phyloP scores from a whole-genome alignment of 1,140 invertebrate genomes.

The Caenorhabditis latens region DNA sequence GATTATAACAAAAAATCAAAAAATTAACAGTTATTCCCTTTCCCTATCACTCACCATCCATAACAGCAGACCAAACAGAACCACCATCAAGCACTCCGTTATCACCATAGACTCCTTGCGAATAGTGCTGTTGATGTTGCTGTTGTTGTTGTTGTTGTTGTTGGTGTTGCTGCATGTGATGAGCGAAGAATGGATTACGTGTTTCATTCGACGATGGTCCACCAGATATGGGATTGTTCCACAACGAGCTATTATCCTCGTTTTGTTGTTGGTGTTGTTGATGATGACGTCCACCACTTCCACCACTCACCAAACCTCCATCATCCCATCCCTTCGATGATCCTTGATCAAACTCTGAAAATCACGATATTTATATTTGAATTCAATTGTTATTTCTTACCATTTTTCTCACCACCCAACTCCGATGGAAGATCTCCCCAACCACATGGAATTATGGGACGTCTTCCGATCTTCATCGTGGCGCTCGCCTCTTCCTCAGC shows the following conservation, averaged over 20 bases:
- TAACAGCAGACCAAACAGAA: conserved; percentile 6
- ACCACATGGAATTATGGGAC: conserved; percentile 7
- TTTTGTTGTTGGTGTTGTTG: background rate
- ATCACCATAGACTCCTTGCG: conserved; percentile 27
- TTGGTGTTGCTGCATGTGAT: conserved; percentile 17
- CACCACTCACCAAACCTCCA: background rate
- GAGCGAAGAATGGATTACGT: conserved; percentile 41
- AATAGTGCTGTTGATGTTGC: conserved; percentile 8
- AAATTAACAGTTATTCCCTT: too few species aligned
- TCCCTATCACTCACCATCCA: conserved; percentile 12
- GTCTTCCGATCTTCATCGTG: conserved; percentile 10
- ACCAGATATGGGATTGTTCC: background rate
- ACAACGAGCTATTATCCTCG: background rate
- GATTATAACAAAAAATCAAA: too few species aligned
- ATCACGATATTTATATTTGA: background rate
- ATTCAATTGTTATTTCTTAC: background rate
- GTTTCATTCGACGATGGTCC: conserved; percentile 2
- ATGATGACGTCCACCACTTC: background rate
- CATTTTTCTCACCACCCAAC: background rate
- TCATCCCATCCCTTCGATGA: conserved; percentile 31
- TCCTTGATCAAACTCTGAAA: conserved; percentile 11
- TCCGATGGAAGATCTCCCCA: conserved; percentile 30
- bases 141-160: conserved; percentile 49
- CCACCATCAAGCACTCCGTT: conserved; percentile 17
- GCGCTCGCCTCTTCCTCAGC: conserved; percentile 33